Evolutionary conservation across 2,797 vertebrate species (phyloP).

Genomic region (Phataginus tetradactyla): DNA sequence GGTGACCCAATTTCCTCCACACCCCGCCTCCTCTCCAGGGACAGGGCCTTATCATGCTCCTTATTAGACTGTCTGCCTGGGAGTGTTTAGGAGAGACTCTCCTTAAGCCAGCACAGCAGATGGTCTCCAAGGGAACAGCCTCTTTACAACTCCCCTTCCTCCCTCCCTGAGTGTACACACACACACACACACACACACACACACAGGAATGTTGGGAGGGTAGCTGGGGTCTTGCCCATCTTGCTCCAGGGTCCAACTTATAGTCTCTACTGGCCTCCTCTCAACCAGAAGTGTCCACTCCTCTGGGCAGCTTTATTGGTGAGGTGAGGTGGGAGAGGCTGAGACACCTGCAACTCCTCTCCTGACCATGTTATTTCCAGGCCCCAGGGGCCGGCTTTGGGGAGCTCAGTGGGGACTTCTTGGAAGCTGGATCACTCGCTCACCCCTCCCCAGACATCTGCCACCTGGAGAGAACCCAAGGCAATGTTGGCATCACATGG

Average conservation of each 20-base stretch:
- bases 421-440: background rate
- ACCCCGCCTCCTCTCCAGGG: slow-evolving; percentile 22
- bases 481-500: background rate
- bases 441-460: background rate
- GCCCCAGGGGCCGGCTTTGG: background rate
- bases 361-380: background rate
- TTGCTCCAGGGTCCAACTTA: background rate
- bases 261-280: background rate
- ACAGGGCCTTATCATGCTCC: background rate
- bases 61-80: slow-evolving; percentile 64
- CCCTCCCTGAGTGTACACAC: too few species aligned
- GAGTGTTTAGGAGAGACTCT: slow-evolving; percentile 39
- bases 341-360: background rate
- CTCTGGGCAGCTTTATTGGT: background rate
- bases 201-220: background rate
- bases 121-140: slow-evolving; percentile 43
- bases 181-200: background rate
- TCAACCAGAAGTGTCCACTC: background rate
- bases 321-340: background rate
- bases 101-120: background rate
- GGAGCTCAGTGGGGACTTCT: background rate
- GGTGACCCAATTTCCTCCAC: slow-evolving; percentile 53
- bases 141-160: background rate
- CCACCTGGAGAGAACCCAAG: background rate
- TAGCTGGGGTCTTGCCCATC: background rate